Base-by-base conservation (phyloP, 2,113 vertebrate genomes). In the Bubo bubo region DNA sequence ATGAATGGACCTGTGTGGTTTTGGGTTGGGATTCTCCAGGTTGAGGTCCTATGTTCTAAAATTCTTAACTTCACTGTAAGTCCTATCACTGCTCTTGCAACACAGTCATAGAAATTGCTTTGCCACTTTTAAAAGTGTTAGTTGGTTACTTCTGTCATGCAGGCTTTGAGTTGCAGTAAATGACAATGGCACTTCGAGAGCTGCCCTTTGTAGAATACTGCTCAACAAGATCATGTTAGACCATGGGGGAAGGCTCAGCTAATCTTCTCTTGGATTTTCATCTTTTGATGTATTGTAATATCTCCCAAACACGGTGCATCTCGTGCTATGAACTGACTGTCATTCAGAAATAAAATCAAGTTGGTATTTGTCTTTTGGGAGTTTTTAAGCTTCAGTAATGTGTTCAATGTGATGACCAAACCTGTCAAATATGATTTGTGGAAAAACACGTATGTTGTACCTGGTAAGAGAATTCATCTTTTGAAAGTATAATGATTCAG, bases 271-370 rank as follows among this genome's bases (percentile, higher is more conserved):
- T 9, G 18, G 28, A 4, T 66, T 37, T 82, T 66, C 45, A 27
- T 43, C 70, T 73, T 76, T 26, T 30, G 55, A 23, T 70, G 35
- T 58, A 10, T 32, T 64, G 27, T 21, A 41, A 0, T 18, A 6
- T 20, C 59, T 83, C 64, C 41, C 4, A 2, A 72, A 22, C n/a
- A 1, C 0, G 2, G 41, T n/a, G 58, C n/a, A 20, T 63, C 15
- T 79, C 39, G 7, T 55, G 12, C 41, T 90, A 23, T 41, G 66
- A 53, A 10, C 4, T 82, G 80, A 58, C 30, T 35, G 53, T 14
- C 3, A 5, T 52, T 80, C 64, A 90, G 55, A 77, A 80, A 63
- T 70, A 62, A 94, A 79, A 76, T 39, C 67, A 62, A 80, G n/a
- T 24, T 90, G 52, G 3, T 55, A 3, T 83, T 85, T 83, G 62